Percentiles rank a stretch among this genome's conserved stretches.
Evolutionary conservation across 2,113 vertebrate genomes (phyloP).

Genomic region (Mesembrinibis cayennensis): DNA sequence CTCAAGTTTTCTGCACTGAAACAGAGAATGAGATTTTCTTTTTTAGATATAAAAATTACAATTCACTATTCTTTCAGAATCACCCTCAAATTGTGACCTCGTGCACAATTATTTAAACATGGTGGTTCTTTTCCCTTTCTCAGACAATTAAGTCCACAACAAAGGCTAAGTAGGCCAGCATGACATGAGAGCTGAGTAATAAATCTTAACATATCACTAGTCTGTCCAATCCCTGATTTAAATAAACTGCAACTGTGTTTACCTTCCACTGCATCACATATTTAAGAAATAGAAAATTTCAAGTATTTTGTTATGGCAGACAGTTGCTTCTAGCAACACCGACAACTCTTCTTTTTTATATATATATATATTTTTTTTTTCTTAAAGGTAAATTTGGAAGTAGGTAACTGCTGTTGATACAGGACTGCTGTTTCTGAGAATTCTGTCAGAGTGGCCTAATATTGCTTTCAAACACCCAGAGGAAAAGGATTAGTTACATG

Average conservation of each 20-base stretch:
- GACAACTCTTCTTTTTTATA: neutral
- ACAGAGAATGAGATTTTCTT: neutral
- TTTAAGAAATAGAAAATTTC: neutral
- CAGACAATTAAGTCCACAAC: neutral
- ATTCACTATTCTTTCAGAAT: neutral
- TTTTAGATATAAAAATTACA: neutral
- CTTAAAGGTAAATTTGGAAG: neutral
- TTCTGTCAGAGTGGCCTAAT: neutral
- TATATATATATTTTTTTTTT: neutral
- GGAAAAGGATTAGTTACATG: neutral
- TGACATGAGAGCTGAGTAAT: neutral
- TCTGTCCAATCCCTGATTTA: neutral
- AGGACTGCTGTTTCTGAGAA: neutral
- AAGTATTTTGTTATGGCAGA: neutral
- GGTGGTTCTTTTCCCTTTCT: rapidly evolving
- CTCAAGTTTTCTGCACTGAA: neutral
- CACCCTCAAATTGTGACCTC: neutral
- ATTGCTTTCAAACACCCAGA: neutral
- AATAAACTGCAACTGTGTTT: neutral
- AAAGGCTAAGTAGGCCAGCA: neutral
- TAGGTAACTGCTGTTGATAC: neutral
- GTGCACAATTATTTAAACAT: rapidly evolving
- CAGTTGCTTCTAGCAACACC: neutral
- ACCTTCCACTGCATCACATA: neutral
- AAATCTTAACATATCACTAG: neutral